phyloP scores from a whole-genome alignment of 2,113 vertebrate genomes.

The Oncorhynchus nerka region DNA sequence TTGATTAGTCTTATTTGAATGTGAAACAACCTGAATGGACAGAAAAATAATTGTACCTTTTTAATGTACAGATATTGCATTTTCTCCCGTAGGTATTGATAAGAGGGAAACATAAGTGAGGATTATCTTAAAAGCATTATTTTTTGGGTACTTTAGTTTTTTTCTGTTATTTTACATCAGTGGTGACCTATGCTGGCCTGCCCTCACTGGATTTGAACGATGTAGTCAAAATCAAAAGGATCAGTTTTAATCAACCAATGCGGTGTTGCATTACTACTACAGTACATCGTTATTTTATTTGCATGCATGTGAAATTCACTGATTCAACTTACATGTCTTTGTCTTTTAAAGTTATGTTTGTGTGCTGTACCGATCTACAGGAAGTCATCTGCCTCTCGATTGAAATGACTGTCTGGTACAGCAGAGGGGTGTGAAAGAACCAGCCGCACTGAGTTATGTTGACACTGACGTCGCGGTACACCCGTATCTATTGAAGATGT shows the following conservation, averaged over 20 bases:
- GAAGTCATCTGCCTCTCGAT: neutral
- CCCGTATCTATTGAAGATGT: too few species aligned
- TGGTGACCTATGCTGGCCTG: neutral
- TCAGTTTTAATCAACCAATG: neutral
- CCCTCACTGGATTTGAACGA: neutral
- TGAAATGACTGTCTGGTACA: neutral
- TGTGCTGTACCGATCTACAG: neutral
- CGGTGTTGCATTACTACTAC: neutral
- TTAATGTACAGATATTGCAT: conserved; percentile 22
- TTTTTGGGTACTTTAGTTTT: conserved; percentile 6
- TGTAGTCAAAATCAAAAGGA: neutral
- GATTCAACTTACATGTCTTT: neutral
- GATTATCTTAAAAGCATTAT: neutral
- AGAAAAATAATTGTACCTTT: conserved; percentile 8
- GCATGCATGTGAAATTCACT: neutral
- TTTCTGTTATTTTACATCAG: neutral
- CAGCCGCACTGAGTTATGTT: neutral
- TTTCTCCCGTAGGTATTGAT: neutral
- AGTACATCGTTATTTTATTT: neutral
- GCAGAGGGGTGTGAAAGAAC: neutral
- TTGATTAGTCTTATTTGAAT: conserved; percentile 35
- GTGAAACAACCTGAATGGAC: conserved; percentile 39
- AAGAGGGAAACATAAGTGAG: neutral
- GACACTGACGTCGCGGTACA: neutral
- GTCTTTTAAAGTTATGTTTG: neutral